These are phyloP conservation scores for Mylabris phalerata DNA, from an alignment of 1,140 invertebrate species.

Conservation along the genomic window DNA sequence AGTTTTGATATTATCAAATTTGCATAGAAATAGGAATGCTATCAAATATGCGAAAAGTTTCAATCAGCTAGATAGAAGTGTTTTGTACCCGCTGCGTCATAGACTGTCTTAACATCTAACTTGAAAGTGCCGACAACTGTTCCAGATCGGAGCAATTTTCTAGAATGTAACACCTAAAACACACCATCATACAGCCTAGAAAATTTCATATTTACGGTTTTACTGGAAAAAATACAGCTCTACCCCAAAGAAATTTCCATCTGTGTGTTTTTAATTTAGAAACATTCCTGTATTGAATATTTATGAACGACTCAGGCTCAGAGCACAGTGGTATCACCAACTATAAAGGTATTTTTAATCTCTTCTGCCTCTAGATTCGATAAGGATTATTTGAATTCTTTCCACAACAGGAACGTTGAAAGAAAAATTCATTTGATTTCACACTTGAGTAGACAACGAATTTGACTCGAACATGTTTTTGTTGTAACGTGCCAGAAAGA, in stretches of 20 bases:
- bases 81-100: conserved; percentile 52
- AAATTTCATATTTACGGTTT: not conserved
- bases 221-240: no score
- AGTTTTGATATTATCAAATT: no score
- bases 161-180: conserved; percentile 59
- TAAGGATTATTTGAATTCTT: no score
- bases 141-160: conserved; percentile 51
- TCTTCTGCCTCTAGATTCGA: no score
- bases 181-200: conserved; percentile 10
- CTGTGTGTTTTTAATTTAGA: no score
- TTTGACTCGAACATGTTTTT: not conserved
- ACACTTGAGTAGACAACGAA: not conserved
- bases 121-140: conserved; percentile 57
- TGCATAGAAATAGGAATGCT: no score
- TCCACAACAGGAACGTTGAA: not conserved
- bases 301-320: no score
- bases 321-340: no score
- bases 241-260: no score
- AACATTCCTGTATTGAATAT: no score
- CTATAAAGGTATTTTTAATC: no score
- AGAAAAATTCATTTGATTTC: not conserved
- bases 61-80: not conserved
- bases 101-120: conserved; percentile 59
- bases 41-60: no score
- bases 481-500: not conserved